Conservation (phyloP, 2,113 vertebrate genomes). For the Centropus bengalensis region DNA sequence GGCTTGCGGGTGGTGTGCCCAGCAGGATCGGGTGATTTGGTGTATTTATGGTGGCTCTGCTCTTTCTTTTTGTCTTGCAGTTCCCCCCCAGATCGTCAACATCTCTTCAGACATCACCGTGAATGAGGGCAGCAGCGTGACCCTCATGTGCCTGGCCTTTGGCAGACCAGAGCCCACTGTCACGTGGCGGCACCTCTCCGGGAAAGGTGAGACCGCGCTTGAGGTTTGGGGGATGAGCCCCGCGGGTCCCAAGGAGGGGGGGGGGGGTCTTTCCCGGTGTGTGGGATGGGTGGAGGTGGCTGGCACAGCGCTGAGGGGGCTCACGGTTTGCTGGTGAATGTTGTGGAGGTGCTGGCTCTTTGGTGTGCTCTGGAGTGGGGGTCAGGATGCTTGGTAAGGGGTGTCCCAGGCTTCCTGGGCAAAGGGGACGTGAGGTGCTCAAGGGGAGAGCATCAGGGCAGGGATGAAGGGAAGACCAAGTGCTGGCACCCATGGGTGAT, state of each 20-base stretch:
- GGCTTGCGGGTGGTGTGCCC: neutral
- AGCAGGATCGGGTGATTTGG: fast-evolving
- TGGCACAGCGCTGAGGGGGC: fast-evolving
- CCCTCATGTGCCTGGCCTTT: constrained; percentile 91
- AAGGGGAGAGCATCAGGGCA: neutral
- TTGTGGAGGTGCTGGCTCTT: neutral
- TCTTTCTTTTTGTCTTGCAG: constrained; percentile 63
- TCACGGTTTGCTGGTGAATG: too few relatives aligned
- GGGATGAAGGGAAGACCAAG: neutral
- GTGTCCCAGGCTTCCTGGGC: neutral
- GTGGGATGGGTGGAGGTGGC: fast-evolving
- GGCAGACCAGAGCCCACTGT: constrained; percentile 93
- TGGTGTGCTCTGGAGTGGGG: fast-evolving
- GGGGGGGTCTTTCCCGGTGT: fast-evolving
- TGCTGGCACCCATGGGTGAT: neutral
- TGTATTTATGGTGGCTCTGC: neutral
- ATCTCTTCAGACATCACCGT: constrained; percentile 92
- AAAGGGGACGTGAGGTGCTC: neutral
- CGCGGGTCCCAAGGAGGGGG: too few relatives aligned
- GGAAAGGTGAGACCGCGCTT: constrained; percentile 80
- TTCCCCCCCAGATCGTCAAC: constrained; percentile 94
- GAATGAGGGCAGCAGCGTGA: constrained; percentile 94
- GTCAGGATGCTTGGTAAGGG: neutral
- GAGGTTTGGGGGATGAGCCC: fast-evolving
- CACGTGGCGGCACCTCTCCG: constrained; percentile 90